A percentile compares a stretch with the other conserved stretches of the same genome.
Evolutionary conservation across 2,888 invertebrate species (phyloP).

Genomic region (Andrena camellia): DNA sequence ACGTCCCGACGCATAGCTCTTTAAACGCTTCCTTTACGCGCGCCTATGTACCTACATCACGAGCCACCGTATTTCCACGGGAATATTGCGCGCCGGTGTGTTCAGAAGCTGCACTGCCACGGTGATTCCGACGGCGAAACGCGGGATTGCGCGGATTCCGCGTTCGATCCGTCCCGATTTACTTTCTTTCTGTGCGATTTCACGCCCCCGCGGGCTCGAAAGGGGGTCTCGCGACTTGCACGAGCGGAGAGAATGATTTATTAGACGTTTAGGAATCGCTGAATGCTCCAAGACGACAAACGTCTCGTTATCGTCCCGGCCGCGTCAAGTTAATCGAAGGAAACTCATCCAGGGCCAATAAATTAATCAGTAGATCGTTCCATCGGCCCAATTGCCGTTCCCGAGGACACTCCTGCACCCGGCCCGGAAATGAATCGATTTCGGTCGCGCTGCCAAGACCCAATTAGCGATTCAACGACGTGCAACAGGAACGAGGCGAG

Average conservation of each 20-base stretch:
- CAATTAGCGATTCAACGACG: slow-evolving; percentile 55
- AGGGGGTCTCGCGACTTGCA: too few relatives aligned
- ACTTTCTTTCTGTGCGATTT: too few relatives aligned
- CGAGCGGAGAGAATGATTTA: too few relatives aligned
- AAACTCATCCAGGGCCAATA: slow-evolving; percentile 37
- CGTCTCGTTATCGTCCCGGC: slow-evolving; percentile 10
- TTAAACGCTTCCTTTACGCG: slow-evolving; percentile 6
- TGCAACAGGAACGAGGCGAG: slow-evolving; percentile 46
- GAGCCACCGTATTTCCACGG: background rate
- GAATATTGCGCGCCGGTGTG: slow-evolving; percentile 16
- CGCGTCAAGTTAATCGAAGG: slow-evolving; percentile 9
- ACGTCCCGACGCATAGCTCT: background rate
- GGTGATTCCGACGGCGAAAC: background rate
- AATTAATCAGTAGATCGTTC: slow-evolving; percentile 53
- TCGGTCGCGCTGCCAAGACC: slow-evolving; percentile 40
- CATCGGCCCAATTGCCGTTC: slow-evolving; percentile 38
- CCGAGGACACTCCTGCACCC: slow-evolving; percentile 29
- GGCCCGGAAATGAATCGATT: slow-evolving; percentile 56
- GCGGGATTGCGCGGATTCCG: too few relatives aligned
- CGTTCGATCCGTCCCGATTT: too few relatives aligned
- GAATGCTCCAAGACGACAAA: background rate
- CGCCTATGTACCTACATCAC: background rate
- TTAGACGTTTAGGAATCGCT: background rate
- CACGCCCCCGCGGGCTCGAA: too few relatives aligned
- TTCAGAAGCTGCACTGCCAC: background rate